Evolutionary conservation across 1,140 invertebrate genomes (phyloP).

Genomic region (Monochamus saltuarius): DNA sequence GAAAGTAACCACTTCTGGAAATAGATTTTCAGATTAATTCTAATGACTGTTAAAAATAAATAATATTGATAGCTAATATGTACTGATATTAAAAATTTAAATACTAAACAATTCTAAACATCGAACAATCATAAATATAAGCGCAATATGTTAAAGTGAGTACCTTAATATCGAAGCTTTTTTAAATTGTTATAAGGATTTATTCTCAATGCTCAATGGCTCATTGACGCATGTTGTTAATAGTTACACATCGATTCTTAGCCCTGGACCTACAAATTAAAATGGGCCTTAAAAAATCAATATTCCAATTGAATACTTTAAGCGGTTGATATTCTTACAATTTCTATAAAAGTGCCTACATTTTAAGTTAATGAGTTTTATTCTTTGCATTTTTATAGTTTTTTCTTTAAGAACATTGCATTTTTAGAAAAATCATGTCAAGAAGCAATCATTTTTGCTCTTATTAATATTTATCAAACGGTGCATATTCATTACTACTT

Average conservation of each 20-base stretch:
- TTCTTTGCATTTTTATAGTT: too few relatives aligned
- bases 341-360: background rate
- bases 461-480: too few relatives aligned
- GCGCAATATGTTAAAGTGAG: slow-evolving; percentile 36
- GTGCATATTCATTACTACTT: too few relatives aligned
- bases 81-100: background rate
- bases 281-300: background rate
- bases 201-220: background rate
- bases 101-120: slow-evolving; percentile 41
- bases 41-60: slow-evolving; percentile 10
- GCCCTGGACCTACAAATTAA: background rate
- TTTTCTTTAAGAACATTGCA: too few relatives aligned
- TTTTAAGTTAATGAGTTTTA: background rate
- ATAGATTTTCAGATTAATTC: slow-evolving; percentile 43
- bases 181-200: slow-evolving; percentile 4
- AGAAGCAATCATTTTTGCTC: too few relatives aligned
- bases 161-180: slow-evolving; percentile 23
- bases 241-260: background rate
- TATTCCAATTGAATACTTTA: background rate
- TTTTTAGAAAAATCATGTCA: too few relatives aligned
- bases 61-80: background rate
- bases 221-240: background rate
- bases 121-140: slow-evolving; percentile 42
- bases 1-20: slow-evolving; percentile 42
- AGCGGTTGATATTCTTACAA: too few relatives aligned